These are phyloP conservation scores for Acanthurus leucopareius DNA, from an alignment of 2,797 vertebrate species.

Conservation along the genomic window DNA sequence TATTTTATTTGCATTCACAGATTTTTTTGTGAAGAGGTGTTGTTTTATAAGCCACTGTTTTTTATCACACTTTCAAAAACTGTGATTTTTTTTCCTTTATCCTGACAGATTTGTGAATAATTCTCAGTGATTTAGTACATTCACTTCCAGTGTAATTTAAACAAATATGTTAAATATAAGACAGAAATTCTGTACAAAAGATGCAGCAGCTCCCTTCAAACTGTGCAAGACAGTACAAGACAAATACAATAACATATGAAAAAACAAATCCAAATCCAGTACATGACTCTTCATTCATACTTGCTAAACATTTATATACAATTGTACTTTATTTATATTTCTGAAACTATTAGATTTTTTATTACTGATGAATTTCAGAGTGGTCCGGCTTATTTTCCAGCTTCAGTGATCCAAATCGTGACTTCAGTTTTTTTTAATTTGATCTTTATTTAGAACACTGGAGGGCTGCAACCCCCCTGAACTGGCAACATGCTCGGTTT, in stretches of 20 bases:
- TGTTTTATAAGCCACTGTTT: constrained; percentile 12
- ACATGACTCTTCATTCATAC: no score
- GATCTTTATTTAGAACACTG: constrained; percentile 47
- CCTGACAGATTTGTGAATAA: constrained; percentile 17
- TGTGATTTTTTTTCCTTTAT: constrained; percentile 9
- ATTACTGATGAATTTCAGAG: background rate
- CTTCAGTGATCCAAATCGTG: background rate
- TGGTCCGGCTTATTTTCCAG: background rate
- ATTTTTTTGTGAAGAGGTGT: constrained; percentile 12
- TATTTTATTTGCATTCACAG: background rate
- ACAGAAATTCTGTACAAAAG: background rate
- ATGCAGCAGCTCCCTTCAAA: background rate
- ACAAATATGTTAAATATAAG: background rate
- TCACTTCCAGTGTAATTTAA: background rate
- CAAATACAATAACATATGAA: no score
- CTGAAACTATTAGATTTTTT: background rate
- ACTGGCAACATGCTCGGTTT: constrained; percentile 9
- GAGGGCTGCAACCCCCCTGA: constrained; percentile 8
- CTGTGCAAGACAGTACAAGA: no score
- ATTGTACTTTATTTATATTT: background rate
- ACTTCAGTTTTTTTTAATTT: background rate
- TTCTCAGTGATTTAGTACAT: rapidly evolving
- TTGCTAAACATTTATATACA: no score
- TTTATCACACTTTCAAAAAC: constrained; percentile 6
- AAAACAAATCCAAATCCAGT: no score